Evolutionary conservation across 2,888 invertebrate genomes (phyloP), one percentile per base, ranked within the genome.

Genomic region (Epinotia bilunana): DNA sequence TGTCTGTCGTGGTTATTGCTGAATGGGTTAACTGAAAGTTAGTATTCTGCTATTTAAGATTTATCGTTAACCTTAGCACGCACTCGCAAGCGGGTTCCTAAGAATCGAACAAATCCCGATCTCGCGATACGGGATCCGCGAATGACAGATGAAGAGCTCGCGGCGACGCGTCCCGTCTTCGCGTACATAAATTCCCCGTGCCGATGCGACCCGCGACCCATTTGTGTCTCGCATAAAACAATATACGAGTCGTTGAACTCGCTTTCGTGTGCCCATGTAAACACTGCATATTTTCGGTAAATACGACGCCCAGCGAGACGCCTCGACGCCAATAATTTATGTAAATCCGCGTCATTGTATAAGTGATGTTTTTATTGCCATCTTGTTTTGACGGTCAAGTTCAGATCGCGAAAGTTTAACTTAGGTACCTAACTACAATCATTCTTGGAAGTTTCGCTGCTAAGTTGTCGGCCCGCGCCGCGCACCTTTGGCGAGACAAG

Each of bases 351-450:
- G 87, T 91, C 93, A 92, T 91, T 91, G 91, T 90, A 88, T 86
- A 91, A 91, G 84, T 90, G 91, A 92, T 90, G 90, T 87, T 90
- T 92, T 92, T 93, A 93, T 91, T 90, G 88, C 88, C 87, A 88
- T 90, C 89, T 90, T 87, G 86, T 89, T 92, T 92, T 90, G 91
- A 86, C 90, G 93, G 93, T 93, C 93, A 94, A 93, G 93, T 93
- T 93, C 92, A 85, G 83, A 81, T 82, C 83, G 84, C 83, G 89
- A 91, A 91, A 91, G 89, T 90, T 90, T 71, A 61, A 75, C 75
- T 86, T 83, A 65, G 65, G 65, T 53, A 65, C 53, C 65, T 65
- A 86, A 86, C 84, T 86, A 83, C 84, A 85, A 84, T 88, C 83
- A 86, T 82, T 84, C 81, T 81, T 62, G 72, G 65, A 72, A 78